A percentile compares a stretch with the other conserved stretches of the same genome.
These are phyloP conservation scores for Choreutis nemorana DNA, from an alignment of 2,888 invertebrate genomes.

Conservation along the genomic window DNA sequence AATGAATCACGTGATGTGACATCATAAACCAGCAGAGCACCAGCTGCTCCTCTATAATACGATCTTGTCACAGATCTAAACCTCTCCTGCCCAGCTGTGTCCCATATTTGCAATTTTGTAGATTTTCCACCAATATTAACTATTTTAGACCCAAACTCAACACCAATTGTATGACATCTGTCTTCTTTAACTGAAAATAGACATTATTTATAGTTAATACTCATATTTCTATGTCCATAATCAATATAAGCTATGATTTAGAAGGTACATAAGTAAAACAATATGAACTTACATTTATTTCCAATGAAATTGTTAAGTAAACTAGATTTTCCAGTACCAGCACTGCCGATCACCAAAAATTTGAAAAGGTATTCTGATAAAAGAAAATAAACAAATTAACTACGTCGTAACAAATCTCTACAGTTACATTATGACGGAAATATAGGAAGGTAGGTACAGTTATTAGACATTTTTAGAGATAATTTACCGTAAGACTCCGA, in stretches of 20 bases:
- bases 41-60: slow-evolving; percentile 88
- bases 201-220: slow-evolving; percentile 1
- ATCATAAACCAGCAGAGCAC: slow-evolving; percentile 91
- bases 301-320: slow-evolving; percentile 85
- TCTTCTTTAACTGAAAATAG: slow-evolving; percentile 77
- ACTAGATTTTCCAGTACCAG: slow-evolving; percentile 85
- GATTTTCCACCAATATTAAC: slow-evolving; percentile 83
- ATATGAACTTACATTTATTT: slow-evolving; percentile 76
- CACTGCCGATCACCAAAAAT: slow-evolving; percentile 85
- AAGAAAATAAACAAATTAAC: slow-evolving; percentile 6
- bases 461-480: background rate
- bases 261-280: slow-evolving; percentile 1
- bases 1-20: slow-evolving; percentile 92
- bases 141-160: slow-evolving; percentile 88
- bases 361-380: slow-evolving; percentile 83
- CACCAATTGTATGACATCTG: slow-evolving; percentile 85
- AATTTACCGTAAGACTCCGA: slow-evolving; percentile 26
- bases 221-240: background rate
- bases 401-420: background rate
- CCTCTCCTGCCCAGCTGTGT: slow-evolving; percentile 96
- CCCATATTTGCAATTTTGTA: slow-evolving; percentile 84
- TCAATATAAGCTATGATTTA: background rate
- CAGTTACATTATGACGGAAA: background rate
- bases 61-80: slow-evolving; percentile 92
- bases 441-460: background rate